phyloP scores from a whole-genome alignment of 2,113 vertebrate genomes.

The Odontesthes bonariensis region DNA sequence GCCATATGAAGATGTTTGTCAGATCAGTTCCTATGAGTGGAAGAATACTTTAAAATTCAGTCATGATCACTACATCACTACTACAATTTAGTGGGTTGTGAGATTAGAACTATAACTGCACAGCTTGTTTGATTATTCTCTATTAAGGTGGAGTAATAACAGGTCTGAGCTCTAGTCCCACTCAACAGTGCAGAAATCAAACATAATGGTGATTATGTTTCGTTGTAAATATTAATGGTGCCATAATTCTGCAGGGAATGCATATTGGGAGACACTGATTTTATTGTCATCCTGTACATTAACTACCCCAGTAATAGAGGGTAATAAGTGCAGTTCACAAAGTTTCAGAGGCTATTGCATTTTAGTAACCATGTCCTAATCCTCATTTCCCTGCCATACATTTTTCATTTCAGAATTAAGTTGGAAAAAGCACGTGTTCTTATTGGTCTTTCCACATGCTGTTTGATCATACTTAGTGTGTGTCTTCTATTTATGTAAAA shows the following conservation, averaged over 20 bases:
- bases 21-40: too few relatives aligned
- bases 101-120: background rate
- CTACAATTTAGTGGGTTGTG: background rate
- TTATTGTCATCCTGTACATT: background rate
- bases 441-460: too few relatives aligned
- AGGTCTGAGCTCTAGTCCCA: background rate
- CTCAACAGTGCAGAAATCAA: background rate
- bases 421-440: too few relatives aligned
- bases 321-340: background rate
- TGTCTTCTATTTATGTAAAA: too few relatives aligned
- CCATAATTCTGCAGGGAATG: background rate
- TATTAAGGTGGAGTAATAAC: background rate
- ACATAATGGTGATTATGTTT: background rate
- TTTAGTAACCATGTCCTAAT: too few relatives aligned
- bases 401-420: too few relatives aligned
- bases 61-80: too few relatives aligned
- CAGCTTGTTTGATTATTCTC: background rate
- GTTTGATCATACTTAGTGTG: too few relatives aligned
- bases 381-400: too few relatives aligned
- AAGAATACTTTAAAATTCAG: too few relatives aligned
- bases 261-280: background rate
- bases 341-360: too few relatives aligned
- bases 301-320: background rate
- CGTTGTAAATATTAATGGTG: slow-evolving; percentile 5
- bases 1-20: too few relatives aligned